A percentile compares a stretch with the other conserved stretches of the same genome.
Conservation (phyloP, 2,797 vertebrate species). For the Gadopsis bispinosus region DNA sequence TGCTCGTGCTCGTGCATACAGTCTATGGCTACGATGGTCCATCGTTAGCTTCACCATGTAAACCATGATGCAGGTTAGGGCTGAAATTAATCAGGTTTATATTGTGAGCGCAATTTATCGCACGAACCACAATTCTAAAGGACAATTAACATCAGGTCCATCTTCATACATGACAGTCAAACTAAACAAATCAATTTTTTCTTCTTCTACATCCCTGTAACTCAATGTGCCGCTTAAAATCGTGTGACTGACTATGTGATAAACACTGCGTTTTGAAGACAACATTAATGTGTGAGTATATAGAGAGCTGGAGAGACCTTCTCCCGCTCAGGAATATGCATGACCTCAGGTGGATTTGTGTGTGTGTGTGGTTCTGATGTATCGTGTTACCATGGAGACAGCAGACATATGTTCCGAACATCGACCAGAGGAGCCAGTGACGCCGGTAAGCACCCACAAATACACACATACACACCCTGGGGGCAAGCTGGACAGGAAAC, state of each 20-base stretch:
- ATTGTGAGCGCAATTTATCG: not conserved
- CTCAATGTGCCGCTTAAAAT: no score
- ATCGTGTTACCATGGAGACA: conserved; percentile 75
- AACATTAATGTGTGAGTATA: not conserved
- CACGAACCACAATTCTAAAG: not conserved
- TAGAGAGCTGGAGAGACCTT: not conserved
- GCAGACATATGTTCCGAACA: conserved; percentile 74
- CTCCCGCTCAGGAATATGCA: not conserved
- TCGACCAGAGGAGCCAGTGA: conserved; percentile 56
- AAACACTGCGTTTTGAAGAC: not conserved
- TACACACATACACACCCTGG: conserved; percentile 28
- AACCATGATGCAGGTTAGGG: not conserved
- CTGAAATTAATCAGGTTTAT: conserved; percentile 1
- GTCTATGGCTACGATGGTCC: not conserved
- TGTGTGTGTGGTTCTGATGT: conserved; percentile 35
- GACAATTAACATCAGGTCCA: not conserved
- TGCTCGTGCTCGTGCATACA: not conserved
- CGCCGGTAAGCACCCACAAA: conserved; percentile 26
- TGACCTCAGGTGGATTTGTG: no score
- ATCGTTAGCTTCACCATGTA: not conserved
- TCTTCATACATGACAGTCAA: not conserved
- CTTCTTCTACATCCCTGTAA: not conserved
- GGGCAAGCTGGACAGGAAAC: conserved; percentile 67
- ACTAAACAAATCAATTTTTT: not conserved
- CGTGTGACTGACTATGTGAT: no score